These are phyloP conservation scores for Coracias cyanogaster DNA, from an alignment of 2,797 vertebrate species.

Conservation along the genomic window DNA sequence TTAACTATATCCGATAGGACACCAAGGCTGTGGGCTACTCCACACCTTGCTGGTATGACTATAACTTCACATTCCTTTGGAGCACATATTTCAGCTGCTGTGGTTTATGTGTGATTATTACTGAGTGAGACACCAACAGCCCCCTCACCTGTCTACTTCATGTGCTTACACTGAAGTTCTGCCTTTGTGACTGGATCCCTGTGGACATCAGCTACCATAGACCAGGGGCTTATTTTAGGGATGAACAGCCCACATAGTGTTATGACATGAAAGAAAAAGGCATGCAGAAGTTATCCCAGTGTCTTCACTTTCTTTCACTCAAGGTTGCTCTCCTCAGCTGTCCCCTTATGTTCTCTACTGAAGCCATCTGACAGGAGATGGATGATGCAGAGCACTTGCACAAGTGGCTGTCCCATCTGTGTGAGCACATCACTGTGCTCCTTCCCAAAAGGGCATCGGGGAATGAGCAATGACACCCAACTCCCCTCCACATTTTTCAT, in stretches of 20 bases:
- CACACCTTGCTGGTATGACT: rapidly evolving
- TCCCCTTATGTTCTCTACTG: not conserved
- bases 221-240: not conserved
- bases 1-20: not conserved
- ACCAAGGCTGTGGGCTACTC: not conserved
- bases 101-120: not conserved
- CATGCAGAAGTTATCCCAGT: not conserved
- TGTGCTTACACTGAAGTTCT: not conserved
- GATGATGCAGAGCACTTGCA: not conserved
- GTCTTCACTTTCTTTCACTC: not conserved
- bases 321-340: not conserved
- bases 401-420: rapidly evolving
- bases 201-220: not conserved
- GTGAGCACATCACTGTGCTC: not conserved
- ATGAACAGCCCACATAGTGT: not conserved
- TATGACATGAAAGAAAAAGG: not conserved
- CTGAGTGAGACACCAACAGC: not conserved
- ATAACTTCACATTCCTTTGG: rapidly evolving
- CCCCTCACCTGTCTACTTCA: not conserved
- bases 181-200: not conserved
- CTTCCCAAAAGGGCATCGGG: not conserved
- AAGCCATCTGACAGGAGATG: not conserved
- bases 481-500: not conserved
- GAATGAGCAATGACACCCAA: rapidly evolving
- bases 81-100: not conserved